Base-by-base conservation (phyloP, 2,888 invertebrate species). In the Thelaira solivaga region DNA sequence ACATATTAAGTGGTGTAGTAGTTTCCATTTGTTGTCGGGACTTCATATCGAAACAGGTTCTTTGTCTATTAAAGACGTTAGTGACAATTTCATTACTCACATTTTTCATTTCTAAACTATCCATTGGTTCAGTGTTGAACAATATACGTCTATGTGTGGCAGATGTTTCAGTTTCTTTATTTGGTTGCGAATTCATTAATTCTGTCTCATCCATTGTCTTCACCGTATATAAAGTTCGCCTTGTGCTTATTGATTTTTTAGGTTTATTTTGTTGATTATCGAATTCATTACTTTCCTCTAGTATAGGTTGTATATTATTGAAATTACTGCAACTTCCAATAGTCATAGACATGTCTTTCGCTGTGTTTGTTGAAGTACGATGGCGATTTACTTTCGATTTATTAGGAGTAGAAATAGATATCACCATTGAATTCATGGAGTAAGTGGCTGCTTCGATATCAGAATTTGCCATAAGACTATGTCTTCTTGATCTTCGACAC, bases 361-460 rank as follows among this genome's bases (percentile, higher is more conserved):
- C 16, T 10, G 75, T 45, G 34, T 82, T 76, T 67, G 82, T 64
- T 4, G 83, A 84, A 57, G 80, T 84, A 41, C 84, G 82, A 24
- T 85, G 83, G 20, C 82, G 80, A 4, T n/a, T 13, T n/a, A n/a
- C n/a, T 24, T 74, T 80, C n/a, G 55, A 65, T 51, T 18, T 74
- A 6, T 39, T 65, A 5, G 57, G 31, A n/a, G 39, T 61, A 53
- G 41, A 22, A 47, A 18, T 47, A 16, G 71, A 41, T 49, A 47
- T 76, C 13, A 65, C 47, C 41, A 67, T 53, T 8, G 47, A 26
- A 24, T 72, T 64, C 20, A 71, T 20, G 8, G 47, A 51, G 20
- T 45, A 51, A 5, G 45, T 65, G 7, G 76, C 55, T 8, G 53
- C 13, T 55, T 80, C 74, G 31, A 74, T 31, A 22, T 76, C 61